phyloP scores from a whole-genome alignment of 2,888 invertebrate genomes.

The Escarpia spicata region DNA sequence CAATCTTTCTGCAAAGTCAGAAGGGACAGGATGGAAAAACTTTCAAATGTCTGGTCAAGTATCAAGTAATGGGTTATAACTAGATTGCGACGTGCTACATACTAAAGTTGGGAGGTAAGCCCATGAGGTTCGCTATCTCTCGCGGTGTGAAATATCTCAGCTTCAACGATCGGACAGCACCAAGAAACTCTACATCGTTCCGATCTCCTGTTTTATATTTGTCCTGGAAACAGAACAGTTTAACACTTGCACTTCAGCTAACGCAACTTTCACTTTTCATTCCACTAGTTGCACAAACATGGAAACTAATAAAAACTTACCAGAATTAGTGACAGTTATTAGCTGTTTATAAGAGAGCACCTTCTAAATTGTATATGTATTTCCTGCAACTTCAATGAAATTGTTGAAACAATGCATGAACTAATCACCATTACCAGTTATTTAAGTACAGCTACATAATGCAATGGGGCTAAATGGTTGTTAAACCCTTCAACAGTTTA shows the following conservation, averaged over 20 bases:
- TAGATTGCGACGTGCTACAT: slow-evolving; percentile 39
- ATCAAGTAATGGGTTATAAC: no score
- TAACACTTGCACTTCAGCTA: background rate
- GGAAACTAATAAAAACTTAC: background rate
- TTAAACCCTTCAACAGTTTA: background rate
- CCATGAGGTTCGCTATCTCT: slow-evolving; percentile 89
- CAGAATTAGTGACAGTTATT: background rate
- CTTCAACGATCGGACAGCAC: slow-evolving; percentile 45
- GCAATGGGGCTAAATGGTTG: background rate
- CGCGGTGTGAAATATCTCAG: slow-evolving; percentile 88
- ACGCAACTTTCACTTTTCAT: background rate
- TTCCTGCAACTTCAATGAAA: background rate
- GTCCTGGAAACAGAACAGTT: slow-evolving; percentile 22
- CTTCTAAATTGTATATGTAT: background rate
- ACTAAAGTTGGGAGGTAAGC: slow-evolving; percentile 82
- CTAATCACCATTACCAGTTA: background rate
- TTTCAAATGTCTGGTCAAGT: no score
- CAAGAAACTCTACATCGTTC: slow-evolving; percentile 27
- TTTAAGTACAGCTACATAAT: background rate
- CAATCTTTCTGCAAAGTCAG: no score
- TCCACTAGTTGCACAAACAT: background rate
- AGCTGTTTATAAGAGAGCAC: background rate
- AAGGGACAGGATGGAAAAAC: no score
- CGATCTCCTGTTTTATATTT: slow-evolving; percentile 33
- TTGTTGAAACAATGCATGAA: background rate